Evolutionary conservation across 2,797 vertebrate genomes (phyloP).

Genomic region (Crenuchus spilurus): DNA sequence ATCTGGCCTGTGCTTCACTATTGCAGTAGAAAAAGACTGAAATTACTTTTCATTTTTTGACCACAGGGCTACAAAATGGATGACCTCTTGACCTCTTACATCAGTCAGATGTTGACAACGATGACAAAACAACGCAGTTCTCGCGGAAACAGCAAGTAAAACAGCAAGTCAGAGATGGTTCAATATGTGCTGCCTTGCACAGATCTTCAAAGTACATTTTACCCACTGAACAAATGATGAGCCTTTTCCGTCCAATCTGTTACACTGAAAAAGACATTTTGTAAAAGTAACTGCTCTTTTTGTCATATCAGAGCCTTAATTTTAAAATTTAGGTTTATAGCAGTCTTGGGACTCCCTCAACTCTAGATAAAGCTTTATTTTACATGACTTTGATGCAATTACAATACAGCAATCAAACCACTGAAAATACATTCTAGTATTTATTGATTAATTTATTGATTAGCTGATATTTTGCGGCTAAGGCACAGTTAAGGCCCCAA

Average conservation of each 20-base stretch:
- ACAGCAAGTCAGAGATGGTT: not conserved
- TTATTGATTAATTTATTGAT: not conserved
- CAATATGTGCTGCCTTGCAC: not conserved
- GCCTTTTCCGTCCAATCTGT: conserved; percentile 25
- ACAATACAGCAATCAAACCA: not conserved
- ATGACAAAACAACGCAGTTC: conserved; percentile 92
- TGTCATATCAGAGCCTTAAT: conserved; percentile 39
- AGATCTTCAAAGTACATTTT: not conserved
- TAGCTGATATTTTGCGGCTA: not conserved
- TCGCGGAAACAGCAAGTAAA: conserved; percentile 88
- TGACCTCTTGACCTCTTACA: conserved; percentile 96
- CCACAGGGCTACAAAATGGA: conserved; percentile 99
- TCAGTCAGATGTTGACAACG: conserved; percentile 97
- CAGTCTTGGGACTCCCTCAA: not conserved
- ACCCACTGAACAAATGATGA: not conserved
- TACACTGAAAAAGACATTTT: conserved; percentile 29
- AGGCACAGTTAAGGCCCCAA: not conserved
- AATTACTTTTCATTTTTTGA: not conserved
- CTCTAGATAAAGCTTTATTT: not conserved
- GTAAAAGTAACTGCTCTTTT: conserved; percentile 14
- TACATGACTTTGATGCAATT: not conserved
- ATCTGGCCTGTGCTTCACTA: not conserved
- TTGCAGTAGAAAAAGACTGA: not conserved
- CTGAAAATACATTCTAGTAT: not conserved
- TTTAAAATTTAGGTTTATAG: conserved; percentile 6